phyloP scores from a whole-genome alignment of 2,113 vertebrate genomes.

The Megalops atlanticus region DNA sequence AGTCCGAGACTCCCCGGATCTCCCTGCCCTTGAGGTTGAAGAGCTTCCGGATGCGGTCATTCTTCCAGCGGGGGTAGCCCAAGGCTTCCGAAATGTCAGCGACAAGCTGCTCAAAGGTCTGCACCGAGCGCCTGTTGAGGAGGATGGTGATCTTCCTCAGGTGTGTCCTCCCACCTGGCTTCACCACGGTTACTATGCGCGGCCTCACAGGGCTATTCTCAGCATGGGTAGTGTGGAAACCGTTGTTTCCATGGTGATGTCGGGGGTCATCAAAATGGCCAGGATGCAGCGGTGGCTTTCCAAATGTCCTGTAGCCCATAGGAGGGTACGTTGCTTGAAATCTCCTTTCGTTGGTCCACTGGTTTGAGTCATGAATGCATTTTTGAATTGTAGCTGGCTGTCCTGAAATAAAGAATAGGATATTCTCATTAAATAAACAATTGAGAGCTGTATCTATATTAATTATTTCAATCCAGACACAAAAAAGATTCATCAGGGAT shows the following conservation, averaged over 20 bases:
- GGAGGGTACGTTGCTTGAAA: constrained; percentile 29
- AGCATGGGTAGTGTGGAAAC: constrained; percentile 57
- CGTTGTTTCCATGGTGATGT: constrained; percentile 39
- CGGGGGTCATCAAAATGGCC: not conserved
- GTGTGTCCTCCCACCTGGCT: constrained; percentile 57
- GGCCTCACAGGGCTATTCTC: constrained; percentile 73
- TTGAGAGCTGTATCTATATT: not conserved
- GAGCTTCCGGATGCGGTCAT: constrained; percentile 72
- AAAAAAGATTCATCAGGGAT: not conserved
- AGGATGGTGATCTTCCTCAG: constrained; percentile 77
- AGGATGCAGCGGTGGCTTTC: constrained; percentile 2
- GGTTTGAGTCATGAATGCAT: not conserved
- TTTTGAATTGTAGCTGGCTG: not conserved
- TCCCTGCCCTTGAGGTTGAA: constrained; percentile 78
- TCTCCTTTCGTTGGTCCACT: not conserved
- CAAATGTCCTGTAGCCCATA: constrained; percentile 19
- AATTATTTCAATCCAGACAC: not conserved
- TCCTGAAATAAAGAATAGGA: constrained; percentile 20
- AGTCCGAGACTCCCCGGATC: constrained; percentile 74
- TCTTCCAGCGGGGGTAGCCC: constrained; percentile 77
- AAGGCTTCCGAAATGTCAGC: constrained; percentile 79
- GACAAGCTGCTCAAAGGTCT: constrained; percentile 78
- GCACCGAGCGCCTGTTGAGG: constrained; percentile 72
- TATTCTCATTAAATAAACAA: not conserved
- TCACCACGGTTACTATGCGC: constrained; percentile 78